phyloP scores from a whole-genome alignment of 2,797 vertebrate species.

The Poecilia picta region DNA sequence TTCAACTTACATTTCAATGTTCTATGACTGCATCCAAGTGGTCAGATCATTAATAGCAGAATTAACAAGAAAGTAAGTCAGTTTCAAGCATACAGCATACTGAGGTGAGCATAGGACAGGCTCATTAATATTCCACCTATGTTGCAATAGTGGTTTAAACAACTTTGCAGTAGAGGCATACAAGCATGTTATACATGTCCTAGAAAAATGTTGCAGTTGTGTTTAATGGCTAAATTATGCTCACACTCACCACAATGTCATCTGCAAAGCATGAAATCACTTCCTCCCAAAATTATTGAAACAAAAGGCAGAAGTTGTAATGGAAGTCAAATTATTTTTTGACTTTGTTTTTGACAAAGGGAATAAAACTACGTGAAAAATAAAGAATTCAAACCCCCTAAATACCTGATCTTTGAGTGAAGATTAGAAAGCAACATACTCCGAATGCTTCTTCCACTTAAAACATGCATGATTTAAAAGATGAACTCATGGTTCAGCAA shows the following conservation, averaged over 20 bases:
- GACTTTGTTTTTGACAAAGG: background rate
- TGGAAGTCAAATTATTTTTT: background rate
- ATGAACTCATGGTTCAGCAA: constrained; percentile 2
- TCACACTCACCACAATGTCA: background rate
- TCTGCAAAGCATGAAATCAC: background rate
- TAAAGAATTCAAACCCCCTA: background rate
- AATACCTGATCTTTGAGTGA: background rate
- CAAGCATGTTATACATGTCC: background rate
- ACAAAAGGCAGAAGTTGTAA: background rate
- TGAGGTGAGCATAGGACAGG: background rate
- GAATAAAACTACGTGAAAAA: background rate
- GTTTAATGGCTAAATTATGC: background rate
- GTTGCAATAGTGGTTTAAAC: background rate
- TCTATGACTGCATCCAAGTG: background rate
- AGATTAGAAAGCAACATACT: background rate
- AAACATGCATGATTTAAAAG: constrained; percentile 1
- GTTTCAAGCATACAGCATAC: background rate
- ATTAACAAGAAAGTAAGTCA: background rate
- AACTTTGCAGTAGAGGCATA: background rate
- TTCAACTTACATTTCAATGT: background rate
- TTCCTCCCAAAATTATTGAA: background rate
- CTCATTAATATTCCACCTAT: background rate
- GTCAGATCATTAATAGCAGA: background rate
- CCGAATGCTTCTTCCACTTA: background rate
- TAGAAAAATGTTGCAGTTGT: background rate